These are phyloP conservation scores for Meleagris gallopavo DNA, from an alignment of 2,113 vertebrate species.

Conservation along the genomic window DNA sequence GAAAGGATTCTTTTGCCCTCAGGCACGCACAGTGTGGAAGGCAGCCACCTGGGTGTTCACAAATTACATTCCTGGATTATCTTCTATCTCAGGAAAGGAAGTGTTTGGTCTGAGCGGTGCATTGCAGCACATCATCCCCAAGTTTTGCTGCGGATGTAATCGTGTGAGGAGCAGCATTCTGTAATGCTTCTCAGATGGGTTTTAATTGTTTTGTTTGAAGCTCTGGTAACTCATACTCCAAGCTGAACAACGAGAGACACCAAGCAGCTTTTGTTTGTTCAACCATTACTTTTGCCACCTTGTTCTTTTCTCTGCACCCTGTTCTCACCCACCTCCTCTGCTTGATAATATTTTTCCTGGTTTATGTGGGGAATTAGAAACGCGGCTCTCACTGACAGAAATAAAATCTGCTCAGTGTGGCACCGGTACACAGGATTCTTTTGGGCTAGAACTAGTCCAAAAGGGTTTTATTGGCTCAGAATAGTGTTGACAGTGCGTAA, in stretches of 20 bases:
- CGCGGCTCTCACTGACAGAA: background rate
- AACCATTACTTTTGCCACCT: background rate
- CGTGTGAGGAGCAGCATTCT: background rate
- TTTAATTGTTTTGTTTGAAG: slow-evolving; percentile 25
- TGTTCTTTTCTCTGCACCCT: background rate
- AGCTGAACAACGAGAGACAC: background rate
- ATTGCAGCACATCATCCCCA: background rate
- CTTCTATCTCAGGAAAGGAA: slow-evolving; percentile 35
- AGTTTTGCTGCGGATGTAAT: background rate
- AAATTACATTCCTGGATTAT: slow-evolving; percentile 45
- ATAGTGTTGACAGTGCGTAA: background rate
- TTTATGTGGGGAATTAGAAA: background rate
- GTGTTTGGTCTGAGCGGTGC: background rate
- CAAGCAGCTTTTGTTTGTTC: background rate
- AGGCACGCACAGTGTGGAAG: background rate
- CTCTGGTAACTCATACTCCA: background rate
- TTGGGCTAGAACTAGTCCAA: background rate
- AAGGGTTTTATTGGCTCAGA: background rate
- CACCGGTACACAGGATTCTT: background rate
- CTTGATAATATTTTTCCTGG: background rate
- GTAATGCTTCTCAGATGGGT: background rate
- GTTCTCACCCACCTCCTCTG: background rate
- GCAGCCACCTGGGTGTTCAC: slow-evolving; percentile 1
- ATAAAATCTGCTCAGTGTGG: background rate
- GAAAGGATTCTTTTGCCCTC: background rate